Conservation (phyloP, 2,113 vertebrate genomes). For the Tragelaphus imberbis region DNA sequence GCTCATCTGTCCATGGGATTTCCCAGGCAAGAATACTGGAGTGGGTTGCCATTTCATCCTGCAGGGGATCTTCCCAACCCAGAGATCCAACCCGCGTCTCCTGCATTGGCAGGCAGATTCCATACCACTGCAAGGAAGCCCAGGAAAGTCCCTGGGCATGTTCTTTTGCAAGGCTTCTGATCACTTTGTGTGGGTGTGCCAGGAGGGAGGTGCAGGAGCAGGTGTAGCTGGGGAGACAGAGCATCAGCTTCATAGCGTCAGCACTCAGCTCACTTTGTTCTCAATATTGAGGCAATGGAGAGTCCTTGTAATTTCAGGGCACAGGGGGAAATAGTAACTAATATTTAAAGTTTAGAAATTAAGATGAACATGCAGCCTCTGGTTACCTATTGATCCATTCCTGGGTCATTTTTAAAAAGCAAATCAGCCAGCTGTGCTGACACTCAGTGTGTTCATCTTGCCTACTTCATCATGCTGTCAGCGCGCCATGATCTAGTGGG, state of each 20-base stretch:
- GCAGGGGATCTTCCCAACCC: background rate
- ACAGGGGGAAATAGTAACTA: background rate
- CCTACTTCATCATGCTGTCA: conserved; percentile 31
- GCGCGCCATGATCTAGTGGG: background rate
- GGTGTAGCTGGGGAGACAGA: background rate
- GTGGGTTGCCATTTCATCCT: background rate
- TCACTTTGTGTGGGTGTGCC: too few species aligned
- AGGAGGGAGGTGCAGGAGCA: fast-evolving
- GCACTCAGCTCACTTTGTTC: background rate
- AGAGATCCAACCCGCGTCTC: background rate
- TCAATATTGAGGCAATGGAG: background rate
- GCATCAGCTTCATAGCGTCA: fast-evolving
- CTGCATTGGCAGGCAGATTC: background rate
- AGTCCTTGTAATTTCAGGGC: background rate
- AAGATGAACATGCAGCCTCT: conserved; percentile 56
- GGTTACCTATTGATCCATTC: conserved; percentile 53
- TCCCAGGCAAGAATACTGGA: background rate
- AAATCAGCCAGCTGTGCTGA: conserved; percentile 56
- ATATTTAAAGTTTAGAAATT: conserved; percentile 61
- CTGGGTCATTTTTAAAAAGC: conserved; percentile 59
- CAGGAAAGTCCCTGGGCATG: background rate
- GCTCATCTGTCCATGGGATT: background rate
- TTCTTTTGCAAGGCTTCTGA: background rate
- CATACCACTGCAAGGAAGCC: background rate
- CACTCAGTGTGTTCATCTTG: background rate